Percentiles rank a stretch among this genome's conserved stretches.
These are phyloP conservation scores for Drosophila tropicalis DNA, from an alignment of 1,140 invertebrate species.

Conservation along the genomic window DNA sequence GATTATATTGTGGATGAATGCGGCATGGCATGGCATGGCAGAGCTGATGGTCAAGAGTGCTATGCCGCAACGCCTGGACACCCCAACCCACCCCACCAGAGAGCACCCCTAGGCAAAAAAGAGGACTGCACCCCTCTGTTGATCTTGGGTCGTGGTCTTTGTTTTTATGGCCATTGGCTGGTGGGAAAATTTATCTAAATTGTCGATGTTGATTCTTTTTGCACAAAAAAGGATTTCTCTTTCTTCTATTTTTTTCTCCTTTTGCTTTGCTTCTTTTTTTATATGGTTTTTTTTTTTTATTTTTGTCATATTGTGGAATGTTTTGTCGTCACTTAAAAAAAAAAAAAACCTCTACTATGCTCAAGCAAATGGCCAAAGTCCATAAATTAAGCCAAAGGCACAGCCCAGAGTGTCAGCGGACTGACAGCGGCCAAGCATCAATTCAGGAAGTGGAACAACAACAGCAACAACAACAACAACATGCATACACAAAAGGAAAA, in stretches of 20 bases:
- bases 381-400: conserved; percentile 74
- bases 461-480: conserved; percentile 30
- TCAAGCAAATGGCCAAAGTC: conserved; percentile 75
- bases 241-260: conserved; percentile 38
- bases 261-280: neutral
- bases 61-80: conserved; percentile 54
- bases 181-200: conserved; percentile 83
- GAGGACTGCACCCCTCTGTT: conserved; percentile 54
- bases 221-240: conserved; percentile 63
- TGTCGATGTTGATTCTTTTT: conserved; percentile 74
- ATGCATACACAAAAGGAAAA: conserved; percentile 50
- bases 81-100: neutral
- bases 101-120: conserved; percentile 22
- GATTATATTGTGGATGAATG: conserved; percentile 49
- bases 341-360: conserved; percentile 47
- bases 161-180: conserved; percentile 77
- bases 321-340: conserved; percentile 81
- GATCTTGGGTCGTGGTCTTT: conserved; percentile 70
- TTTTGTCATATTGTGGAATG: conserved; percentile 83
- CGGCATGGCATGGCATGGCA: conserved; percentile 1
- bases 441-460: conserved; percentile 59
- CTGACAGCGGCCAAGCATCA: conserved; percentile 70
- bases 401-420: conserved; percentile 34
- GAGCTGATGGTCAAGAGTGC: conserved; percentile 13
- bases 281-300: conserved; percentile 22